These are phyloP conservation scores for Arctopsyche grandis DNA, from an alignment of 1,140 invertebrate genomes.

Conservation along the genomic window DNA sequence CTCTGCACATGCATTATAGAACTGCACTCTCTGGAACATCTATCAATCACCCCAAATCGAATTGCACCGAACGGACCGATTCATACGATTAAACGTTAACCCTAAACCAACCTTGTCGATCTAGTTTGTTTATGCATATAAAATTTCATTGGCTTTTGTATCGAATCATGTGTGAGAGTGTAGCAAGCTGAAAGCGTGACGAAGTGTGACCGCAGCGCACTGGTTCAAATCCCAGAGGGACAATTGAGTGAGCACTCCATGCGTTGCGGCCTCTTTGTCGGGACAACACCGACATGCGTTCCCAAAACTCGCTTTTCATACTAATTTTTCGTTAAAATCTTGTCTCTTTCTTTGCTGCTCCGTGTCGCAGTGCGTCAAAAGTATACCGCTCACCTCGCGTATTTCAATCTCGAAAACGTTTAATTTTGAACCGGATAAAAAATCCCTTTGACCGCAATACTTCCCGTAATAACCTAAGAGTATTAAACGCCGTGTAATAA, in stretches of 20 bases:
- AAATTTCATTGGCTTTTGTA: no score
- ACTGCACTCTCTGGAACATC: no score
- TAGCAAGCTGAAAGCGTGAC: conserved; percentile 12
- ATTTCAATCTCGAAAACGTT: not conserved
- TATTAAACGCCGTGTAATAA: not conserved
- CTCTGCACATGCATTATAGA: no score
- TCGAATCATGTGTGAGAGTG: not conserved
- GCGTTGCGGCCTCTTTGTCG: conserved; percentile 7
- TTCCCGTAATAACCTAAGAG: not conserved
- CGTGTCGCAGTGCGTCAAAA: not conserved
- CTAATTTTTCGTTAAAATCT: conserved; percentile 1
- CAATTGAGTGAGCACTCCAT: conserved; percentile 3
- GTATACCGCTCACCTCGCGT: not conserved
- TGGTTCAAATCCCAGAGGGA: conserved; percentile 7
- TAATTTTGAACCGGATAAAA: not conserved
- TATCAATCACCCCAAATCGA: no score
- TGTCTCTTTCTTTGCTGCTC: not conserved
- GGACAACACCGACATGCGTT: not conserved
- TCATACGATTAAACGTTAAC: no score
- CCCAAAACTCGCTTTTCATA: not conserved
- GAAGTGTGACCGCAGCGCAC: conserved; percentile 15
- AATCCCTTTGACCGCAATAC: not conserved
- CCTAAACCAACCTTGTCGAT: no score
- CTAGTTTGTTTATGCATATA: no score
- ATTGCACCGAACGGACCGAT: no score